Base-by-base conservation (phyloP, 2,797 vertebrate species). In the Pagetopsis macropterus region DNA sequence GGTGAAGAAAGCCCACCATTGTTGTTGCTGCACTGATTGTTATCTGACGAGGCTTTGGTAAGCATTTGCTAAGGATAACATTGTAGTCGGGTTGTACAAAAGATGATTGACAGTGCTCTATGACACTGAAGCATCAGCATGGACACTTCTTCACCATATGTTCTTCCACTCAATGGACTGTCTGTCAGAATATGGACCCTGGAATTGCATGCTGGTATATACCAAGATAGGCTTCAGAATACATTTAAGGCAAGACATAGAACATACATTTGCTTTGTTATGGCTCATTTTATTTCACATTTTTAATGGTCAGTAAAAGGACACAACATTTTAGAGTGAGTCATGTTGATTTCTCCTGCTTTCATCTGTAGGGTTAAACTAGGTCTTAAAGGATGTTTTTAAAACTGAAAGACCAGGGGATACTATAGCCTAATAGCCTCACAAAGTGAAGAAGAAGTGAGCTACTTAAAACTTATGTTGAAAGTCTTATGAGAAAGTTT, bases 41-140 rank as follows among this genome's bases (percentile, higher is more conserved):
- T 46, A 62, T 72, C 50, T 27, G 15, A 63, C 19, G 27, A n/a
- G 37, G 33, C 44, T 31, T 41, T 16, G 3, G 16, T 43, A 31
- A 41, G 60, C 33, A 27, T 27, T 72, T 19, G 33, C 31, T 55
- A 55, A 72, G 6, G 46, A 65, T 21, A 21, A 44, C 21, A 10
- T 51, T 66, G 56, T 23, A 54, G 41, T 46, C 27, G 17, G 5
- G 6, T 41, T 44, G 48, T 12, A n/a, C 11, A 19, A 44, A 59
- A 19, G 27, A 55, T 16, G 23, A 37, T 31, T 65, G 46, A 50
- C 21, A 44, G 21, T 65, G 45, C 37, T 44, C 9, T 23, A 41
- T 50, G 54, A 46, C 6, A 17, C 37, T 58, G 1, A 49, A 48
- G 40, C 8, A 19, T 45, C 41, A 23, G 16, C 12, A 31, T 21